Evolutionary conservation across 2,888 invertebrate genomes (phyloP).

Genomic region (Ophion ellenae): DNA sequence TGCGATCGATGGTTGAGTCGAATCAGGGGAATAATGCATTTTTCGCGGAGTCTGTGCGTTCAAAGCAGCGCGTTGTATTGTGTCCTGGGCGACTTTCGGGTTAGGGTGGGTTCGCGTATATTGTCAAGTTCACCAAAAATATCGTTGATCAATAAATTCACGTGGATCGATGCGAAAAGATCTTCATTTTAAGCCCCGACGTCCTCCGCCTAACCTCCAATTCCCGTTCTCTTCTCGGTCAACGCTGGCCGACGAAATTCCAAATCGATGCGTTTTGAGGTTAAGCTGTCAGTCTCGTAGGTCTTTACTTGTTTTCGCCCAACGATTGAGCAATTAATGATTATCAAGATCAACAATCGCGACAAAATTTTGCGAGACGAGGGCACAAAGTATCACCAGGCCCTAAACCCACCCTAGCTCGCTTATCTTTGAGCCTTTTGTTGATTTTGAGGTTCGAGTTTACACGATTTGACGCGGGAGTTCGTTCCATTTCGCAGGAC

Average conservation of each 20-base stretch:
- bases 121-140: neutral
- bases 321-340: neutral
- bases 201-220: neutral
- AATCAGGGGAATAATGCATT: neutral
- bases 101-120: conserved; percentile 13
- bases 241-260: neutral
- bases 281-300: conserved; percentile 22
- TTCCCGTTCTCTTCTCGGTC: neutral
- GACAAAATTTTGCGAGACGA: neutral
- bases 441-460: neutral
- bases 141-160: neutral
- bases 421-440: neutral
- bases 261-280: conserved; percentile 16
- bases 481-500: too few species aligned
- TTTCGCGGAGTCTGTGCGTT: neutral
- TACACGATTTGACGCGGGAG: too few species aligned
- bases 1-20: neutral
- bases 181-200: too few species aligned
- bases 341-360: neutral
- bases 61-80: neutral
- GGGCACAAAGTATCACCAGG: neutral
- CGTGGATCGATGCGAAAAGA: neutral
- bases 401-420: neutral
- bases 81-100: conserved; percentile 3
- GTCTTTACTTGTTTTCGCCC: neutral